These are phyloP conservation scores for Danionella dracula DNA, from an alignment of 2,797 vertebrate species.

Conservation along the genomic window DNA sequence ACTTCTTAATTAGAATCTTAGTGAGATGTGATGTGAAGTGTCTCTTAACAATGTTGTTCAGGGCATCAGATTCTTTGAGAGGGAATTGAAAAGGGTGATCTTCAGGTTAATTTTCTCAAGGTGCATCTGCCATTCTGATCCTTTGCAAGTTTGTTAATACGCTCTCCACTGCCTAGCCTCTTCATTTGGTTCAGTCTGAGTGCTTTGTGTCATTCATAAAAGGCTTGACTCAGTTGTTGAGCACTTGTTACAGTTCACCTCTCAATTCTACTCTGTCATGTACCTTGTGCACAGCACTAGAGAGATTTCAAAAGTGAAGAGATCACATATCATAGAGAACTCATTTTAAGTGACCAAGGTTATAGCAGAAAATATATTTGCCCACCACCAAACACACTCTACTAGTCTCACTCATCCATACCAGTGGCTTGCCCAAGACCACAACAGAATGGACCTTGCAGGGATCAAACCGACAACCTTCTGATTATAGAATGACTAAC, in stretches of 20 bases:
- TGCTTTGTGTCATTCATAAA: background rate
- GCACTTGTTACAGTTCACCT: background rate
- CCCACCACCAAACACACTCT: no score
- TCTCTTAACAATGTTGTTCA: background rate
- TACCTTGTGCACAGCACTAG: background rate
- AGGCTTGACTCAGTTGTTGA: constrained; percentile 1
- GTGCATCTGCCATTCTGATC: constrained; percentile 1
- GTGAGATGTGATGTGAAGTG: constrained; percentile 7
- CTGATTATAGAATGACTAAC: no score
- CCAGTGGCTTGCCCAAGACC: no score
- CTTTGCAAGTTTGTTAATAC: background rate
- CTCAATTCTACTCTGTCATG: background rate
- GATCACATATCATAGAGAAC: no score
- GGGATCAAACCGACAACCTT: no score
- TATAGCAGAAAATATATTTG: no score
- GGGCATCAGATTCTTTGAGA: background rate
- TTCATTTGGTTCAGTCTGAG: background rate
- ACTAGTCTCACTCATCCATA: no score
- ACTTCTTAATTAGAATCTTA: no score
- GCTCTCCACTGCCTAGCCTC: background rate
- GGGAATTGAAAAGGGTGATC: background rate
- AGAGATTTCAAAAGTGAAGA: no score
- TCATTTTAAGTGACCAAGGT: no score
- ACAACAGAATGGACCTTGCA: no score
- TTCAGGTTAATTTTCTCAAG: background rate